Percentiles rank a stretch among this genome's conserved stretches.
Conservation (phyloP, 2,888 invertebrate species). For the Diaprepes abbreviatus region DNA sequence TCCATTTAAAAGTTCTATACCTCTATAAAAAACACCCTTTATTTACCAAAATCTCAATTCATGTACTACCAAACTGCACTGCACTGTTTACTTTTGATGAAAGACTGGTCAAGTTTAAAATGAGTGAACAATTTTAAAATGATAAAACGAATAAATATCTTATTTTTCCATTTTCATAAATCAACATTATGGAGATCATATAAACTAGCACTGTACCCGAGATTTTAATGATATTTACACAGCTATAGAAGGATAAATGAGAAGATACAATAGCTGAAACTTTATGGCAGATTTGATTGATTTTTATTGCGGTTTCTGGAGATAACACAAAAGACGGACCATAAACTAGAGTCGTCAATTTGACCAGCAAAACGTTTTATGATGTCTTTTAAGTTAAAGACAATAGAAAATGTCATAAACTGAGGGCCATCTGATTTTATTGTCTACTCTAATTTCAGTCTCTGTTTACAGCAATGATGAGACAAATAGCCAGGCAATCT, state of each 20-base stretch:
- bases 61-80: too few species aligned
- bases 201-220: conserved; percentile 1
- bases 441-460: conserved; percentile 27
- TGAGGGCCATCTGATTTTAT: conserved; percentile 33
- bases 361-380: conserved; percentile 43
- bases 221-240: conserved; percentile 27
- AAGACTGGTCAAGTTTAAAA: too few species aligned
- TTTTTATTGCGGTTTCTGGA: conserved; percentile 33
- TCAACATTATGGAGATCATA: conserved; percentile 4
- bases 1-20: too few species aligned
- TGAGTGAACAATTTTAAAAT: too few species aligned
- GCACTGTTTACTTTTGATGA: too few species aligned
- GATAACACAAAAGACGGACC: conserved; percentile 25
- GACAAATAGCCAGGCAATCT: neutral
- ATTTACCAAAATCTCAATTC: too few species aligned
- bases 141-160: too few species aligned
- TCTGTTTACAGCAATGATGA: conserved; percentile 15
- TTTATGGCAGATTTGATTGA: conserved; percentile 42
- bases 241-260: conserved; percentile 13
- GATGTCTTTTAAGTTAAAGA: conserved; percentile 36
- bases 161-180: conserved; percentile 20
- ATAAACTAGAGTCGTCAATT: conserved; percentile 39
- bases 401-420: conserved; percentile 38
- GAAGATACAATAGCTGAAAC: conserved; percentile 28
- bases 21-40: too few species aligned